Percentiles rank a stretch among this genome's conserved stretches.
These are phyloP conservation scores for Cephus rjabovi DNA, from an alignment of 2,888 invertebrate species.

Conservation along the genomic window DNA sequence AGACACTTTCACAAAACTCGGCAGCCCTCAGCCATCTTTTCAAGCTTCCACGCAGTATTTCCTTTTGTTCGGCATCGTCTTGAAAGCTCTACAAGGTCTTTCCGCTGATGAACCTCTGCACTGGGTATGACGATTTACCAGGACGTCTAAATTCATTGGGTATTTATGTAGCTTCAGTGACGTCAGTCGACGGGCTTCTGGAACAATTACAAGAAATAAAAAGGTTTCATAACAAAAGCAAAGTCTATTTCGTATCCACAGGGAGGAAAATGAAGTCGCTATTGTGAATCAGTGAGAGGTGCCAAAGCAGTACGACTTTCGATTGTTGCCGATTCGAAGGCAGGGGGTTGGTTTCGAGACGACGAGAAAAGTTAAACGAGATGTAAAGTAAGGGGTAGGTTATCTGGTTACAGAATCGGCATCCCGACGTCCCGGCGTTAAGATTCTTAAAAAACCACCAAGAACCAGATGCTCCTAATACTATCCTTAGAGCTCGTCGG, in stretches of 20 bases:
- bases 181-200: neutral
- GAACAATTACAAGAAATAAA: neutral
- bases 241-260: neutral
- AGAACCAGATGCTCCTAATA: constrained; percentile 40
- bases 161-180: neutral
- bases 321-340: neutral
- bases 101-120: neutral
- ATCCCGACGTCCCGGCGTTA: constrained; percentile 42
- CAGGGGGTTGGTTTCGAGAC: neutral
- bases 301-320: neutral
- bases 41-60: neutral
- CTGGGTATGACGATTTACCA: neutral
- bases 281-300: neutral
- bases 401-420: constrained; percentile 46
- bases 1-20: constrained; percentile 44
- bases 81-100: neutral
- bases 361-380: constrained; percentile 34
- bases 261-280: neutral
- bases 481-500: neutral
- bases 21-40: neutral
- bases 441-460: constrained; percentile 58
- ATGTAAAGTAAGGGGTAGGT: constrained; percentile 50
- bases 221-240: neutral
- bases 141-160: neutral
- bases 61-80: neutral